Evolutionary conservation across 1,140 invertebrate species (phyloP).

Genomic region (Aleiodes sp.): DNA sequence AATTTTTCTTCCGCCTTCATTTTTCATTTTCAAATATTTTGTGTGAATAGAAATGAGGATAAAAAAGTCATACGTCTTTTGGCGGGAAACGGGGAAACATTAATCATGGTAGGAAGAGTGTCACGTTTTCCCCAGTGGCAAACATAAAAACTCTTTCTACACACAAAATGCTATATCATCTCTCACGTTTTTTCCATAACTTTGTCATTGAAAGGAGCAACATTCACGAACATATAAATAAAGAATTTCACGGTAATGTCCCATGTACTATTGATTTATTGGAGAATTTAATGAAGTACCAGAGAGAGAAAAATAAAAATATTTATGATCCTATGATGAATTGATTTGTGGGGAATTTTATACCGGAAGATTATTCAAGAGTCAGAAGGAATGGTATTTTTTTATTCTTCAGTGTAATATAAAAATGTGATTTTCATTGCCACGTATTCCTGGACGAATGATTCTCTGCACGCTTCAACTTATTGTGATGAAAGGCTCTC

Average conservation of each 20-base stretch:
- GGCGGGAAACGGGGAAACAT: conserved; percentile 2
- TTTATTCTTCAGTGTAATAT: too few relatives aligned
- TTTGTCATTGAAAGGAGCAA: conserved; percentile 1
- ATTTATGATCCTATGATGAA: too few relatives aligned
- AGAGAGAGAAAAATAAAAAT: too few relatives aligned
- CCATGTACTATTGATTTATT: neutral
- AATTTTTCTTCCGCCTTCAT: neutral
- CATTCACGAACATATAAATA: neutral
- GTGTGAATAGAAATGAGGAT: neutral
- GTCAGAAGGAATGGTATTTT: too few relatives aligned
- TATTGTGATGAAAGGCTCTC: conserved; percentile 12
- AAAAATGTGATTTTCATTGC: too few relatives aligned
- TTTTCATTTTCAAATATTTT: neutral
- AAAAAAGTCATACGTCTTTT: conserved; percentile 10
- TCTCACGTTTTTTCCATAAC: conserved; percentile 1
- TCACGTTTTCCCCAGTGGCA: conserved; percentile 13
- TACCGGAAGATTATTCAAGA: too few relatives aligned
- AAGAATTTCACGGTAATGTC: neutral
- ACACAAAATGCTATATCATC: neutral
- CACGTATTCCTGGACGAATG: neutral
- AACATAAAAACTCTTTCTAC: neutral
- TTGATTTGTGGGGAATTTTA: too few relatives aligned
- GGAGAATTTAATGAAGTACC: neutral
- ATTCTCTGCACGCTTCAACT: neutral
- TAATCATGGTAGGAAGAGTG: conserved; percentile 5